Evolutionary conservation across 2,797 vertebrate genomes (phyloP).

Genomic region (Labeo calbasu): DNA sequence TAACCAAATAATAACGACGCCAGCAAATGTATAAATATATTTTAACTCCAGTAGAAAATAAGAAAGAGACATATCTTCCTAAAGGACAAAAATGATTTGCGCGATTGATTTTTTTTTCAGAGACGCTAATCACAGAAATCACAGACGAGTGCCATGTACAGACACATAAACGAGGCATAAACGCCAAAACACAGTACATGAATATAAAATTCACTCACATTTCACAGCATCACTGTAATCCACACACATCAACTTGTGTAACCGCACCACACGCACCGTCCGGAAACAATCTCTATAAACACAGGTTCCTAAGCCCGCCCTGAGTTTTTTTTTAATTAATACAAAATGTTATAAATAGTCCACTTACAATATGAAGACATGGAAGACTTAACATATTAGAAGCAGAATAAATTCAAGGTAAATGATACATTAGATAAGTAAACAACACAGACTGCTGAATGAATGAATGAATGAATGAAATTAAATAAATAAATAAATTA

Average conservation of each 20-base stretch:
- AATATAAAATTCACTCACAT: background rate
- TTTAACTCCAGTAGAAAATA: background rate
- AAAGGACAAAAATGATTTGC: background rate
- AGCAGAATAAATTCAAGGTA: background rate
- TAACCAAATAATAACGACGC: background rate
- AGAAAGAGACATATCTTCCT: background rate
- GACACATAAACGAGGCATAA: background rate
- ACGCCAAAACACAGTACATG: background rate
- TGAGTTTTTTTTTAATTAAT: background rate
- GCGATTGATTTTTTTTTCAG: background rate
- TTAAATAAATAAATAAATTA: background rate
- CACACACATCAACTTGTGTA: background rate
- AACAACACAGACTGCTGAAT: background rate
- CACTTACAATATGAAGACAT: no score
- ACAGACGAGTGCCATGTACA: background rate
- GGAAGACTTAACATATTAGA: no score
- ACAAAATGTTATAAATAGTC: no score
- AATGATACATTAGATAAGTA: background rate
- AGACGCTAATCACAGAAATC: background rate
- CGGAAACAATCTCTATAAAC: background rate
- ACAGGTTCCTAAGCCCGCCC: background rate
- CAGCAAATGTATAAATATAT: background rate
- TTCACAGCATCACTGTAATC: slow-evolving; percentile 17
- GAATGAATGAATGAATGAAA: background rate
- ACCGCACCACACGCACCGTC: background rate